These are phyloP conservation scores for Podarcis lilfordi DNA, from an alignment of 2,797 vertebrate genomes.

Conservation along the genomic window DNA sequence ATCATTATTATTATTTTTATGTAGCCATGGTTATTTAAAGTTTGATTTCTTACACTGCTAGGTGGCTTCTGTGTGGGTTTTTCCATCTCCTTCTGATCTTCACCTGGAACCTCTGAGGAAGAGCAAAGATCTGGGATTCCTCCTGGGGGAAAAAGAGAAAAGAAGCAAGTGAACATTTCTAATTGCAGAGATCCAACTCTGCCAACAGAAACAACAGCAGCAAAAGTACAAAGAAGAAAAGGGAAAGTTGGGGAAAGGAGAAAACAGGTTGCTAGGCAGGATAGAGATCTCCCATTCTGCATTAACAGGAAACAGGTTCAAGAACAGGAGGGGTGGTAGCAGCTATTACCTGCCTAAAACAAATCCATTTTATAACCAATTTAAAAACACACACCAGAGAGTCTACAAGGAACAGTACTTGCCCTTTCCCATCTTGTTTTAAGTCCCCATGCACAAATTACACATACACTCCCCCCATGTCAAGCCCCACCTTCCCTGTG, in stretches of 20 bases:
- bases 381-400: neutral
- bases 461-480: neutral
- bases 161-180: slow-evolving; percentile 35
- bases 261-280: neutral
- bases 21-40: neutral
- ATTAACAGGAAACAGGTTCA: slow-evolving; percentile 5
- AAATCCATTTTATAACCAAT: neutral
- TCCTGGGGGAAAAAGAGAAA: slow-evolving; percentile 52
- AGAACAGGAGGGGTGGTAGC: neutral
- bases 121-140: slow-evolving; percentile 49
- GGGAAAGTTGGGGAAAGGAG: neutral
- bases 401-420: neutral
- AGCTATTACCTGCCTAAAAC: neutral
- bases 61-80: slow-evolving; percentile 66
- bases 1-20: neutral
- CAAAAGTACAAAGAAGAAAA: neutral
- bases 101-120: neutral
- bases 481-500: neutral
- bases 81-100: slow-evolving; percentile 29
- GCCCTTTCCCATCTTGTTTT: neutral
- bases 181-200: neutral
- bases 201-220: neutral
- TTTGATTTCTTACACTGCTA: slow-evolving; percentile 72
- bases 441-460: neutral
- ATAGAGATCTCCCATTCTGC: neutral